These are phyloP conservation scores for Melanitta fusca DNA, from an alignment of 2,797 vertebrate genomes.

Conservation along the genomic window DNA sequence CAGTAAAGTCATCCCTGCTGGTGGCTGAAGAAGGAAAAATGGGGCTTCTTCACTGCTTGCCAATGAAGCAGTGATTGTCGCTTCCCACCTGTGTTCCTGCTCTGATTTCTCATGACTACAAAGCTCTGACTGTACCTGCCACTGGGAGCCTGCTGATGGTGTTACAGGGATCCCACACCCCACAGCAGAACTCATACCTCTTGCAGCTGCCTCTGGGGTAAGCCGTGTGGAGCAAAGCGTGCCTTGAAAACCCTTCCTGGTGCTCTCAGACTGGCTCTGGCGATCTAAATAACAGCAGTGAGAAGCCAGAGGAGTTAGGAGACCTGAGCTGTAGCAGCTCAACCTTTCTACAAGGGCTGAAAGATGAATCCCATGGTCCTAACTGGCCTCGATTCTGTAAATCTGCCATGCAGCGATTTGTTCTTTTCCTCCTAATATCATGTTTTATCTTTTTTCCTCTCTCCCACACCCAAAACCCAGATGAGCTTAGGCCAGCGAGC, in stretches of 20 bases:
- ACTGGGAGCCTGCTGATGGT: background rate
- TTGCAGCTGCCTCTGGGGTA: background rate
- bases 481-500: constrained; percentile 98
- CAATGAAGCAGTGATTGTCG: too few species aligned
- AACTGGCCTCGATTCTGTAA: background rate
- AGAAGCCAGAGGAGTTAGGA: background rate
- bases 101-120: background rate
- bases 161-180: rapidly evolving
- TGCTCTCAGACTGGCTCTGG: background rate
- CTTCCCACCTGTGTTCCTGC: background rate
- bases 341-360: background rate
- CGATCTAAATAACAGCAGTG: background rate
- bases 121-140: background rate
- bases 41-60: background rate
- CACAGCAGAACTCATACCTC: background rate
- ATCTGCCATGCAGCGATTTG: background rate
- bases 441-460: constrained; percentile 59
- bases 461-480: constrained; percentile 73
- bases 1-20: background rate
- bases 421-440: background rate
- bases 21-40: background rate
- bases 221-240: background rate
- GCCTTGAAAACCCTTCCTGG: background rate
- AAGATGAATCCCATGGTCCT: background rate
- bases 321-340: background rate